Percentiles rank a stretch among this genome's conserved stretches.
Evolutionary conservation across 2,113 vertebrate genomes (phyloP).

Genomic region (Shinisaurus crocodilurus): DNA sequence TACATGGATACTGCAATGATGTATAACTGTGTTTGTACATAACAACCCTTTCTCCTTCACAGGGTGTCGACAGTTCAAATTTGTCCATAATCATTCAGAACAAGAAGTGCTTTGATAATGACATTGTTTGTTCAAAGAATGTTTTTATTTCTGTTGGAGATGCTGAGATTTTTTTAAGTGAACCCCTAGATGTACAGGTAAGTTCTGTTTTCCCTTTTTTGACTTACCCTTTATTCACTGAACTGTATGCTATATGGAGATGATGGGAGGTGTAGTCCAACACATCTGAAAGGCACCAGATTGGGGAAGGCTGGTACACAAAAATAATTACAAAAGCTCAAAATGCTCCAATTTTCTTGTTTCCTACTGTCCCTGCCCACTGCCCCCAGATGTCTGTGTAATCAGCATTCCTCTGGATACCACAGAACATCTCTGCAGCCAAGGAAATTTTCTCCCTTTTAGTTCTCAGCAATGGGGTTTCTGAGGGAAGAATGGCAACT

Average conservation of each 20-base stretch:
- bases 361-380: background rate
- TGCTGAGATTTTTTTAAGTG: constrained; percentile 92
- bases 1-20: constrained; percentile 15
- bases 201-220: constrained; percentile 66
- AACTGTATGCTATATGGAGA: background rate
- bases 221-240: constrained; percentile 40
- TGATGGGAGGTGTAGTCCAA: background rate
- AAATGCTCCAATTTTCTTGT: background rate
- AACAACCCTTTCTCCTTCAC: constrained; percentile 63
- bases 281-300: background rate
- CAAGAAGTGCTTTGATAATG: constrained; percentile 97
- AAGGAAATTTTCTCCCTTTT: background rate
- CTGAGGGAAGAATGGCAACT: background rate
- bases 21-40: constrained; percentile 31
- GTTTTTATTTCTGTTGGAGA: constrained; percentile 91
- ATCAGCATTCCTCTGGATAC: background rate
- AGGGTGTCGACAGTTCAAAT: constrained; percentile 89
- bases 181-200: constrained; percentile 90
- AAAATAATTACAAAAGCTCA: background rate
- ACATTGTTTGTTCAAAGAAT: constrained; percentile 96
- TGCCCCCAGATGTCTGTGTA: background rate
- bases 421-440: background rate
- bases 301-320: background rate
- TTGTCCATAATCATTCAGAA: constrained; percentile 94
- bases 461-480: background rate